Evolutionary conservation across 1,140 invertebrate genomes (phyloP), one percentile per base, ranked within the genome.

Genomic region (Sinonovacula constricta): DNA sequence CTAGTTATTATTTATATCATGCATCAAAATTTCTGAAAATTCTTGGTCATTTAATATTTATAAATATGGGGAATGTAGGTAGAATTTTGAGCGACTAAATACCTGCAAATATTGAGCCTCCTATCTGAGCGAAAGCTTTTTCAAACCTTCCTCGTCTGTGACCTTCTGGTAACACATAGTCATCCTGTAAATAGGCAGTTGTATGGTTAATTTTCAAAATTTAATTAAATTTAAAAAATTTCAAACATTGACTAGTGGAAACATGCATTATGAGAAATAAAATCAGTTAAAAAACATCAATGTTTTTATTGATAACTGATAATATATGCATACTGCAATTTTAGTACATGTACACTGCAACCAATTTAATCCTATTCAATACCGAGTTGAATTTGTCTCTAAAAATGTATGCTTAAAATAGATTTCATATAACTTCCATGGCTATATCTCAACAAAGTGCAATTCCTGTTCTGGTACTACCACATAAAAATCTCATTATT

Each of bases 91-190:
- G n/a, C n/a, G n/a, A n/a, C n/a, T n/a, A n/a, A n/a, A n/a, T n/a
- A n/a, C 54, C 71, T 76, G 56, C n/a, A 67, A 60, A 34, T 5
- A 92, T 86, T 63, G 90, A 91, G 3, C 94, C 95, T 84, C 97
- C 97, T 86, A 99, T 98, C 90, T 98, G 96, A 77, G 96, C 96
- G 89, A 99, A 96, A 18, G 97, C 97, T 65, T 97, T 91, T 91
- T 97, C 96, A 88, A 97, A 96, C 62, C 95, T 91, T 30, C 95
- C 96, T 90, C 96, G 90, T 81, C 95, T 94, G 85, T 95, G 94
- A 39, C 92, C 93, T 24, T 98, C 97, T 39, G 96, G 95, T 86
- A 98, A 96, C 85, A 99, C 96, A 86, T 96, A 98, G 92, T 99
- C 39, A 18, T 76, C 72, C 12, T 76, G 62, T 63, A 66, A 49